A percentile compares a stretch with the other conserved stretches of the same genome.
Conservation (phyloP, 2,113 vertebrate species). For the Daubentonia madagascariensis region DNA sequence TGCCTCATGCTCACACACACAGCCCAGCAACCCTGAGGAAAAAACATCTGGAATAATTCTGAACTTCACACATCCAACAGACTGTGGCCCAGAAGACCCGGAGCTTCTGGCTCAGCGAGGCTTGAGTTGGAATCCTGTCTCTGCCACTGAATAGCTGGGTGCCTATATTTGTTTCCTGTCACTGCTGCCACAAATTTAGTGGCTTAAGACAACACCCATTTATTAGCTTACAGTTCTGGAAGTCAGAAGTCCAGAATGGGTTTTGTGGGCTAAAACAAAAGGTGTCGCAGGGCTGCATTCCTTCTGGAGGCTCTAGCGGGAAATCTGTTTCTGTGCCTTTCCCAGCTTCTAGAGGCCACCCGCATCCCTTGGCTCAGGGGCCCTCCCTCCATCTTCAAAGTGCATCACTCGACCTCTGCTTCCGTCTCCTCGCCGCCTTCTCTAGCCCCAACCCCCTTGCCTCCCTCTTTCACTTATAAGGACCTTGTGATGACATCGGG, state of each 20-base stretch:
- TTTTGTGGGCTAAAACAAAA: neutral
- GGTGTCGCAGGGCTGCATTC: neutral
- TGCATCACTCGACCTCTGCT: neutral
- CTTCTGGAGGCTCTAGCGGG: neutral
- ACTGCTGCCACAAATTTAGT: neutral
- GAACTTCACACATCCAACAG: neutral
- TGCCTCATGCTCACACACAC: neutral
- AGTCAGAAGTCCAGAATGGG: neutral
- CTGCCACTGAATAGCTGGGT: neutral
- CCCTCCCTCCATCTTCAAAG: neutral
- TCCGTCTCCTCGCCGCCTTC: neutral
- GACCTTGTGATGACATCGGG: neutral
- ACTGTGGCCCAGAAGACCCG: no score
- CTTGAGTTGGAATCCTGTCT: neutral
- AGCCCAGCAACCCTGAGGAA: neutral
- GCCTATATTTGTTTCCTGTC: no score
- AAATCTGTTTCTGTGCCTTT: no score
- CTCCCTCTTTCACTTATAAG: neutral
- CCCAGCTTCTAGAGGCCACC: neutral
- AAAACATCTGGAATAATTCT: neutral
- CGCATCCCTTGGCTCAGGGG: neutral
- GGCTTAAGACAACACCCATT: neutral
- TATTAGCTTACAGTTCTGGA: neutral
- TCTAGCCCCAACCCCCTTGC: neutral
- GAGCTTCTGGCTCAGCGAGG: neutral